A percentile compares a stretch with the other conserved stretches of the same genome.
These are phyloP conservation scores for Conus ventricosus DNA, from an alignment of 1,140 invertebrate genomes.

Conservation along the genomic window DNA sequence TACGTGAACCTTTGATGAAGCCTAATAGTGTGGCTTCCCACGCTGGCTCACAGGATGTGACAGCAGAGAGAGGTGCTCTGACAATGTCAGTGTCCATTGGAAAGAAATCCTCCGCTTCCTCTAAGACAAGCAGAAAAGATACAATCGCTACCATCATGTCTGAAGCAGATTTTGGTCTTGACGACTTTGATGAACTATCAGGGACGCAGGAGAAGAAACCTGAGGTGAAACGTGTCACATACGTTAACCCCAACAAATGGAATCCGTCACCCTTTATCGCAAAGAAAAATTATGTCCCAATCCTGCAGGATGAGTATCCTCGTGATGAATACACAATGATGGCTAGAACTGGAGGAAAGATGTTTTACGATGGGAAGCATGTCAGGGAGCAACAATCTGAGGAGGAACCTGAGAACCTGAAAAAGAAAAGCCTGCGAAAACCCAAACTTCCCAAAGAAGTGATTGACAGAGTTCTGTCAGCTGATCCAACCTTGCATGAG, in stretches of 20 bases:
- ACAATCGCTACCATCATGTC: conserved; percentile 23
- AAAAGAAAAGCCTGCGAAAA: conserved; percentile 54
- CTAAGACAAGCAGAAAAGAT: conserved; percentile 40
- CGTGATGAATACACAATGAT: conserved; percentile 71
- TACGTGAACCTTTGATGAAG: conserved; percentile 42
- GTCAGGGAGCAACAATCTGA: conserved; percentile 39
- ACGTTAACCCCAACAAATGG: conserved; percentile 64
- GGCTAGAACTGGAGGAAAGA: conserved; percentile 57
- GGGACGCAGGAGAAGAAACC: conserved; percentile 17
- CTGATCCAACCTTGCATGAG: conserved; percentile 54
- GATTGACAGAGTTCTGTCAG: conserved; percentile 49
- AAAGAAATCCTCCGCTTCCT: conserved; percentile 20
- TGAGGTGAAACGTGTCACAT: conserved; percentile 28
- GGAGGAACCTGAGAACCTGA: conserved; percentile 51
- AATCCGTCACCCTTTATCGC: conserved; percentile 64
- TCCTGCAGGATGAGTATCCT: conserved; percentile 69
- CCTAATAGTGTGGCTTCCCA: conserved; percentile 48
- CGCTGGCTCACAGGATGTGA: background rate
- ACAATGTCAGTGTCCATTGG: conserved; percentile 38
- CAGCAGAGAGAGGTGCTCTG: conserved; percentile 24
- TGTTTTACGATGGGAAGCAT: conserved; percentile 65
- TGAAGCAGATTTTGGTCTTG: conserved; percentile 20
- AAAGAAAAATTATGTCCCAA: conserved; percentile 60
- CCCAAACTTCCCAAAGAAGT: conserved; percentile 61
- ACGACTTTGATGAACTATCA: conserved; percentile 1